A percentile compares a stretch with the other conserved stretches of the same genome.
Conservation (phyloP, 2,797 vertebrate species). For the Liparis tanakae region DNA sequence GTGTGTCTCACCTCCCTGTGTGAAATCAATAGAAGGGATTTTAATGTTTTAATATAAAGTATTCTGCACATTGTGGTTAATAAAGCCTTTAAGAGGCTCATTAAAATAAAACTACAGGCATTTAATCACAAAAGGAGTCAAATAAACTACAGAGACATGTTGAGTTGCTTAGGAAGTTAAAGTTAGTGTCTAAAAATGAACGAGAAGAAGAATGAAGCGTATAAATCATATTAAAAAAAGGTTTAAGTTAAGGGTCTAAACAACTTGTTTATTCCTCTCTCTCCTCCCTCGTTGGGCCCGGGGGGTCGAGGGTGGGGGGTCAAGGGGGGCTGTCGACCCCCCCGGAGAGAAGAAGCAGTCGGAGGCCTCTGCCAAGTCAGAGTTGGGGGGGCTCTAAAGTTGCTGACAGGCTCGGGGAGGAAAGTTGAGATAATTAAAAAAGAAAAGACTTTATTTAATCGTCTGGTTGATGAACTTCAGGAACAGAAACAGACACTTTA, state of each 20-base stretch:
- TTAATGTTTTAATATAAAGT: background rate
- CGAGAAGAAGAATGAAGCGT: background rate
- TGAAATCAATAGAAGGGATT: background rate
- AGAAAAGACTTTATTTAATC: slow-evolving; percentile 48
- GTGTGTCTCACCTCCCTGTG: background rate
- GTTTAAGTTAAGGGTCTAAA: slow-evolving; percentile 1
- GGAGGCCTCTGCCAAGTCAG: slow-evolving; percentile 64
- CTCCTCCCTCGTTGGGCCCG: slow-evolving; percentile 33
- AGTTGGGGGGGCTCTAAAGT: slow-evolving; percentile 50
- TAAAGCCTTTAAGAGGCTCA: background rate
- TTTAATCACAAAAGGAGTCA: too few species aligned
- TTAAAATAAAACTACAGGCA: too few species aligned
- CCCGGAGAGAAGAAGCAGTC: slow-evolving; percentile 69
- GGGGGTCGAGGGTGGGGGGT: slow-evolving; percentile 49
- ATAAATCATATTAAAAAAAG: too few species aligned
- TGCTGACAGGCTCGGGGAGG: slow-evolving; percentile 77
- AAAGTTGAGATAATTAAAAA: slow-evolving; percentile 74
- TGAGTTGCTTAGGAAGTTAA: too few species aligned
- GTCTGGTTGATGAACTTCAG: slow-evolving; percentile 64
- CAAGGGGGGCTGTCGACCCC: slow-evolving; percentile 66
- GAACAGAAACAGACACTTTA: slow-evolving; percentile 51
- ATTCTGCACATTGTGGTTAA: background rate
- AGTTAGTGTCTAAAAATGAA: background rate
- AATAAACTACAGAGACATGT: background rate
- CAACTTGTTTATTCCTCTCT: slow-evolving; percentile 56